Evolutionary conservation across 2,797 vertebrate species (phyloP), one percentile per base, ranked within the genome.

Genomic region (Anolis apletophallus): DNA sequence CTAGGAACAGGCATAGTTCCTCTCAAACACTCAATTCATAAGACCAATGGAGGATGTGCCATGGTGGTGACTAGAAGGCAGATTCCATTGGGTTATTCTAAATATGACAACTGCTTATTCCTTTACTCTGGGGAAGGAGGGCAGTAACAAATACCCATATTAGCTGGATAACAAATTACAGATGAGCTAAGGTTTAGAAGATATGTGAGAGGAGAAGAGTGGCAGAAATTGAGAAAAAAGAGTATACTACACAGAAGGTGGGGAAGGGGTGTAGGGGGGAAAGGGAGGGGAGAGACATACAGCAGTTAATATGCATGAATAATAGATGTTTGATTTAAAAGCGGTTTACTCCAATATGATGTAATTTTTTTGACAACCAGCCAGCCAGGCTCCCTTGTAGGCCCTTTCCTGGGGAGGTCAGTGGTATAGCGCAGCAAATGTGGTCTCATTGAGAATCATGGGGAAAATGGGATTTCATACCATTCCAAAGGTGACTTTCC

Each of bases 311-410:
- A 96, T 95, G 94, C 95, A 97, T 97, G 97, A 97, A 97, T 97
- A 97, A 97, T 97, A 96, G 96, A 97, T 97, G 96, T 89, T 95
- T 96, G 96, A 95, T 97, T 96, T 97, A 97, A 97, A 96, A 97
- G 96, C 96, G 95, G 96, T 96, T 97, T 97, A 96, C 96, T 97
- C 96, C 90, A 83, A 96, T 96, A 98, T 99, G 98, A 98, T 97
- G 98, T 98, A 97, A 98, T 97, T 95, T 96, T 40, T 81, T 98
- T 98, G 97, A 98, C 96, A 95, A 95, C 91, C 90, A 96, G 98
- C 98, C 98, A 99, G 97, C 94, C 95, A 97, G 96, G 97, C 96
- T 97, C 96, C 96, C 97, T 97, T 96, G 96, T 94, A 95, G 95
- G 94, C 96, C 96, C 94, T 90, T 94, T 97, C 97, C 97, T 97